These are phyloP conservation scores for Centropus bengalensis DNA, from an alignment of 2,113 vertebrate genomes.

Conservation along the genomic window DNA sequence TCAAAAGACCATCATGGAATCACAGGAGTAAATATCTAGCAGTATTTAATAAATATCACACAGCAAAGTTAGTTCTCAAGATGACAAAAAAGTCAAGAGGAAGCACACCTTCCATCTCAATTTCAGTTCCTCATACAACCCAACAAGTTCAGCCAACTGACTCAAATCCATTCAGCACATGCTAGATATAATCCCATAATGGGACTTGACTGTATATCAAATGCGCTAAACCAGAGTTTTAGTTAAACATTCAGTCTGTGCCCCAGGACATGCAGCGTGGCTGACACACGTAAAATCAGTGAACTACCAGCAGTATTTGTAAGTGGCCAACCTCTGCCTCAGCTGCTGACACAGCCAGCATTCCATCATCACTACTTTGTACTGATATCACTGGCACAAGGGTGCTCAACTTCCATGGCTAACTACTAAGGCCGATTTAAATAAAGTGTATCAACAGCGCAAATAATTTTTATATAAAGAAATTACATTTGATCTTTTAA, in stretches of 20 bases:
- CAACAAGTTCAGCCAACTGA: not conserved
- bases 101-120: not conserved
- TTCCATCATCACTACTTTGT: not conserved
- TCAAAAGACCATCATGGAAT: not conserved
- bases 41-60: not conserved
- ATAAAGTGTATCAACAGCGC: not conserved
- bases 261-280: not conserved
- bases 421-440: not conserved
- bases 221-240: not conserved
- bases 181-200: not conserved
- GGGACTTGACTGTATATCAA: not conserved
- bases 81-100: not conserved
- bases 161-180: not conserved
- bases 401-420: not conserved
- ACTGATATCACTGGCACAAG: not conserved
- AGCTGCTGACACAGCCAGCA: not conserved
- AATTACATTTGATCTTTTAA: not conserved
- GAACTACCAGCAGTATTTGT: not conserved
- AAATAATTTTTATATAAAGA: not conserved
- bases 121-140: not conserved
- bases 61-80: not conserved
- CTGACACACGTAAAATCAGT: not conserved
- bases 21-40: not conserved
- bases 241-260: rapidly evolving
- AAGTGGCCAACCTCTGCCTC: not conserved